These are phyloP conservation scores for Caenorhabditis imperialis DNA, from an alignment of 2,888 invertebrate species.

Conservation along the genomic window DNA sequence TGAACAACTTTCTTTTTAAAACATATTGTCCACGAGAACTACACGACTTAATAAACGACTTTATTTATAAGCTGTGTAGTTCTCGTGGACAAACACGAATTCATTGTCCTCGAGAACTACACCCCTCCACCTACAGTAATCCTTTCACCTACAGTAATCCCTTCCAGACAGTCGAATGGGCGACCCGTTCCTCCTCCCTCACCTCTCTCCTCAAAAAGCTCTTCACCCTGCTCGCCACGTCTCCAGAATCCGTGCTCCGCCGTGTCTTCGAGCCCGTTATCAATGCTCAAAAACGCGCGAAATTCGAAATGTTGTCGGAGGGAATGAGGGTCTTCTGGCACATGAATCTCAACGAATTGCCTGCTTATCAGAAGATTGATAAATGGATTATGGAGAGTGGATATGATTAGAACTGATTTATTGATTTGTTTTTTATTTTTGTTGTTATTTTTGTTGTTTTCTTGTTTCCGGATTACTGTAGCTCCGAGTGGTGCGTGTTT, in stretches of 20 bases:
- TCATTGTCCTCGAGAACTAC: no score
- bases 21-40: no score
- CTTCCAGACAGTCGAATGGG: slow-evolving; percentile 65
- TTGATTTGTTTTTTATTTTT: slow-evolving; percentile 9
- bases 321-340: slow-evolving; percentile 61
- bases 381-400: slow-evolving; percentile 52
- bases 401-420: slow-evolving; percentile 30
- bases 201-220: slow-evolving; percentile 52
- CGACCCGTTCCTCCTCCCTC: slow-evolving; percentile 36
- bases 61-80: no score
- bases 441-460: slow-evolving; percentile 5
- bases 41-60: no score
- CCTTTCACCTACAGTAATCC: no score
- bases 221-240: slow-evolving; percentile 52
- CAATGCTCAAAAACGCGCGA: slow-evolving; percentile 36
- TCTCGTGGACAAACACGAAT: no score
- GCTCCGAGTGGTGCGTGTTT: no score
- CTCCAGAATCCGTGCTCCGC: slow-evolving; percentile 41
- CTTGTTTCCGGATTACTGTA: not conserved
- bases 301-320: slow-evolving; percentile 52
- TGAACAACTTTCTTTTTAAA: no score
- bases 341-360: slow-evolving; percentile 45
- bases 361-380: slow-evolving; percentile 38
- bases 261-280: slow-evolving; percentile 50
- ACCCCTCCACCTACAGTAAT: no score